Base-by-base conservation (phyloP, 2,113 vertebrate species). In the Naja naja region DNA sequence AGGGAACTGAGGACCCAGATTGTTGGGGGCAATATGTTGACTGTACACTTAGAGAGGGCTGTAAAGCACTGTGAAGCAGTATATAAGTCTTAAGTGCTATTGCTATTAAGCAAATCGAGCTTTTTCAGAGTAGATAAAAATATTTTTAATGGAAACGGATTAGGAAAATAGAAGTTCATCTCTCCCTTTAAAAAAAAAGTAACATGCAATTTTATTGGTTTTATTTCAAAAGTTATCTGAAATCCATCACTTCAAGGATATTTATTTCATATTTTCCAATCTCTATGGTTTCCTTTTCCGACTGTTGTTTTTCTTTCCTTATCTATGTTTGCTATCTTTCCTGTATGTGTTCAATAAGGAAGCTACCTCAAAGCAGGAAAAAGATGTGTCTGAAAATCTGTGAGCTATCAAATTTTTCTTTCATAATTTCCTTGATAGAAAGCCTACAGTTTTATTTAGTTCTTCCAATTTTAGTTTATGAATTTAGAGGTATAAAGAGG, bases 271-370 rank as follows among this genome's bases (percentile, higher is more conserved):
- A 95, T 95, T 93, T 89, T 95, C 88, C 91, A 43, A 0, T 56
- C 22, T 74, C 89, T 94, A 0, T 89, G 89, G 74, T 93, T 89
- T 92, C 89, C 85, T 85, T 95, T 96, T 92, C 94, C 93, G 93
- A 86, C 94, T 93, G 74, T 95, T 94, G 94, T 95, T 96, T 95
- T 95, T 94, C 91, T 94, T 95, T 96, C 97, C 96, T 93, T 93
- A 60, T 69, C 47, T 27, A 34, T 92, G 69, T 93, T 94, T 91
- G 96, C 94, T 90, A 94, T 52, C 53, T 91, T 97, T 97, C 97
- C 97, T 96, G 95, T 89, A 88, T 94, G 94, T 92, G 95, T 92
- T 91, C 8, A 27, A 81, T 97, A 95, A 95, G 97, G 97, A 97
- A 97, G 81, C 89, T 86, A 11, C 81, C 87, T 94, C 69, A 34